Conservation (phyloP, 2,113 vertebrate species). For the Variabilichromis moorii region DNA sequence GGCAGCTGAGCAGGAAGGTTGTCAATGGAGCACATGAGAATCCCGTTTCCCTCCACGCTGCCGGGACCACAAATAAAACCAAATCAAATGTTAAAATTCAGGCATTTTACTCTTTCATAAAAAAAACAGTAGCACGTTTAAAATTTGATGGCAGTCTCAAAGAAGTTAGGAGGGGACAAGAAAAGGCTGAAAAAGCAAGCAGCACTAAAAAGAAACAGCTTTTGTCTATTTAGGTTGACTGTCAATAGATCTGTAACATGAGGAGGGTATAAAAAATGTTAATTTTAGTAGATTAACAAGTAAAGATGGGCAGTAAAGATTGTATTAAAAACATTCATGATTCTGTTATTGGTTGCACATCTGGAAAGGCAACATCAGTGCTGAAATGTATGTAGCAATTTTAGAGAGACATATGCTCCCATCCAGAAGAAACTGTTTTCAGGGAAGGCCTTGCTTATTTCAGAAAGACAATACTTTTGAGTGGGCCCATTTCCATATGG, state of each 20-base stretch:
- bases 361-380: neutral
- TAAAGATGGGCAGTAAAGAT: neutral
- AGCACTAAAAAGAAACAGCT: neutral
- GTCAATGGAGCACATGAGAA: slow-evolving; percentile 98
- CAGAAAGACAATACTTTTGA: neutral
- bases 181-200: neutral
- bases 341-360: neutral
- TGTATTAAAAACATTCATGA: neutral
- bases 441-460: neutral
- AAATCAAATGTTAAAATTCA: neutral
- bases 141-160: neutral
- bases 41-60: slow-evolving; percentile 91
- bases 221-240: neutral
- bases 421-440: neutral
- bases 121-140: neutral
- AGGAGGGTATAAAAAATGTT: neutral
- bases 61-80: slow-evolving; percentile 1
- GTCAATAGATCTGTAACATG: neutral
- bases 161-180: neutral
- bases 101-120: neutral
- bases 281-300: neutral
- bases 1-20: slow-evolving; percentile 96
- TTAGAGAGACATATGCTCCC: neutral
- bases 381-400: neutral
- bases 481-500: neutral